Evolutionary conservation across 2,888 invertebrate genomes (phyloP), one percentile per base, ranked within the genome.

Genomic region (Toxonevra muliebris): DNA sequence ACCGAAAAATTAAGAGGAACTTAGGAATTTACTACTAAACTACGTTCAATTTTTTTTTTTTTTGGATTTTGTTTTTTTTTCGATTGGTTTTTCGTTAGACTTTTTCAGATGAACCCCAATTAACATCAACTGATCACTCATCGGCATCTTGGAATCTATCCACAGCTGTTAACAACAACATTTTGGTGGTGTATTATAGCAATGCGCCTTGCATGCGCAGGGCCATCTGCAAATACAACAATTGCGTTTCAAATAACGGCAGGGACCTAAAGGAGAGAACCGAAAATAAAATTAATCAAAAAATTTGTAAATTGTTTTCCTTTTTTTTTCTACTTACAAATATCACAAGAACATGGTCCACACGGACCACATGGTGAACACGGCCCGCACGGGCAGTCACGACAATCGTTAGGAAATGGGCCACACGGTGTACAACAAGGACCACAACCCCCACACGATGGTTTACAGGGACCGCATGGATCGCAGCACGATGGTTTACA

Each of bases 141-240:
- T 2, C 30, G 30, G 30, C 30, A 7, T 30, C 3, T 2, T 30
- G 30, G 7, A 30, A 30, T 30, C 30, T 30, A 30, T 30, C 30
- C 30, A 30, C 30, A 30, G 30, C 30, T 7, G 30, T 30, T 30
- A 30, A 82, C 82, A 82, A 77, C 82, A 82, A 76, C 81, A 82
- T 19, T 74, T 70, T 41, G 80, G 77, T 20, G 82, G 82, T 2
- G 81, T 82, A 82, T 92, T 72, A 90, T 89, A 30, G 62, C 73
- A 76, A 74, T 82, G 82, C 82, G 82, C 82, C 68, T 79, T 82
- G 64, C 79, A 81, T 8, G 76, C 75, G 54, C 66, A 72, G 60
- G 75, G 30, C 71, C 77, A 74, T 62, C 59, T 65, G 61, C 79
- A 72, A 7, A 69, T 63, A 40, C 65, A 61, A 30, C 42, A 54